phyloP scores from a whole-genome alignment of 2,113 vertebrate genomes.

The Lophius piscatorius region DNA sequence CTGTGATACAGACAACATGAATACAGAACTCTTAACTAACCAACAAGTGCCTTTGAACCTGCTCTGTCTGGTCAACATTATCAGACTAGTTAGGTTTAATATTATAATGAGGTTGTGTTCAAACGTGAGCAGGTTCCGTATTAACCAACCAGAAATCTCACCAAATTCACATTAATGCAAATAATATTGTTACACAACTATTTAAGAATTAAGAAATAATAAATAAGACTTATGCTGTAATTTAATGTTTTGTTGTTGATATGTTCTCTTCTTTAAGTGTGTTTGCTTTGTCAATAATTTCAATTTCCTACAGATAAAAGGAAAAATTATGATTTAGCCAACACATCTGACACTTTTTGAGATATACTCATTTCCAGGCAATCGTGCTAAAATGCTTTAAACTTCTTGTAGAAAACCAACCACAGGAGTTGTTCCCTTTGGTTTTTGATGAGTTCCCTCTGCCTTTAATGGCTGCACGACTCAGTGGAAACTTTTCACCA shows the following conservation, averaged over 20 bases:
- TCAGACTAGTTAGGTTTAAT: not conserved
- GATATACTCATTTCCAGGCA: no score
- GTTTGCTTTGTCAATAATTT: not conserved
- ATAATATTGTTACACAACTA: no score
- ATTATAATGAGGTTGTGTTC: not conserved
- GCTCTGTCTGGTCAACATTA: not conserved
- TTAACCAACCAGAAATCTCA: no score
- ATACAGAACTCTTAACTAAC: not conserved
- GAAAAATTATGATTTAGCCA: no score
- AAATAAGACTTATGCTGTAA: not conserved
- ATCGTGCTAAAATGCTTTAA: no score
- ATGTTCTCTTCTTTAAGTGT: no score
- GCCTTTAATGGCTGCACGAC: constrained; percentile 19
- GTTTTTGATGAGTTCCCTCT: constrained; percentile 1
- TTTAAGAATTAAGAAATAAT: no score
- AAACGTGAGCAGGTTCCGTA: not conserved
- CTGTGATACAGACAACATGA: not conserved
- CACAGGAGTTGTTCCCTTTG: not conserved
- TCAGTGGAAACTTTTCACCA: constrained; percentile 14
- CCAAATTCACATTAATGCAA: no score
- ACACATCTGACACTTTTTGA: no score
- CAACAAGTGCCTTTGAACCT: not conserved
- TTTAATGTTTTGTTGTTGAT: no score
- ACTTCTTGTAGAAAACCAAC: not conserved
- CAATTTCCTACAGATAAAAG: not conserved